Percentiles rank a stretch among this genome's conserved stretches.
phyloP scores from a whole-genome alignment of 2,113 vertebrate genomes.

The Phalacrocorax pelagicus region DNA sequence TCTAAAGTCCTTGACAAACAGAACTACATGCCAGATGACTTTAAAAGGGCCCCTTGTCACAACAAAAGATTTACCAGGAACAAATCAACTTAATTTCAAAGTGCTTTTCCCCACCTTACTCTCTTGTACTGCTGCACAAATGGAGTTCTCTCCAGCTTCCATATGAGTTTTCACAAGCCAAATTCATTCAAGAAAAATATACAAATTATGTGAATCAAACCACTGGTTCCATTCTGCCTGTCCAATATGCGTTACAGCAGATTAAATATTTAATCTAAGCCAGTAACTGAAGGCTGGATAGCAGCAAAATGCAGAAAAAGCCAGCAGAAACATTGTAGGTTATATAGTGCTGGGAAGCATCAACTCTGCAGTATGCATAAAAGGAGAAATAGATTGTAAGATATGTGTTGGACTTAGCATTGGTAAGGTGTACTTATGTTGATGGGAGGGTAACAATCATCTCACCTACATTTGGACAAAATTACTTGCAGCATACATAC shows the following conservation, averaged over 20 bases:
- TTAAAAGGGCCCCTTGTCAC: background rate
- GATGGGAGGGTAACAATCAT: background rate
- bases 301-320: background rate
- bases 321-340: background rate
- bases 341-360: background rate
- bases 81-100: background rate
- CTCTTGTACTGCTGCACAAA: background rate
- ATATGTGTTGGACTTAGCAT: background rate
- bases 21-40: background rate
- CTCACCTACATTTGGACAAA: background rate
- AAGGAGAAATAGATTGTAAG: background rate
- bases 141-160: background rate
- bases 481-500: background rate
- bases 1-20: background rate
- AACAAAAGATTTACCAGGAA: background rate
- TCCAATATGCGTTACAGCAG: background rate
- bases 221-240: background rate
- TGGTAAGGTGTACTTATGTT: background rate
- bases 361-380: background rate
- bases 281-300: background rate
- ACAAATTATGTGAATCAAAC: background rate
- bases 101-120: background rate
- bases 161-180: background rate
- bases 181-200: background rate
- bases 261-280: background rate